Percentiles rank a stretch among this genome's conserved stretches.
Conservation (phyloP, 2,888 invertebrate genomes). For the Ectobius pallidus region DNA sequence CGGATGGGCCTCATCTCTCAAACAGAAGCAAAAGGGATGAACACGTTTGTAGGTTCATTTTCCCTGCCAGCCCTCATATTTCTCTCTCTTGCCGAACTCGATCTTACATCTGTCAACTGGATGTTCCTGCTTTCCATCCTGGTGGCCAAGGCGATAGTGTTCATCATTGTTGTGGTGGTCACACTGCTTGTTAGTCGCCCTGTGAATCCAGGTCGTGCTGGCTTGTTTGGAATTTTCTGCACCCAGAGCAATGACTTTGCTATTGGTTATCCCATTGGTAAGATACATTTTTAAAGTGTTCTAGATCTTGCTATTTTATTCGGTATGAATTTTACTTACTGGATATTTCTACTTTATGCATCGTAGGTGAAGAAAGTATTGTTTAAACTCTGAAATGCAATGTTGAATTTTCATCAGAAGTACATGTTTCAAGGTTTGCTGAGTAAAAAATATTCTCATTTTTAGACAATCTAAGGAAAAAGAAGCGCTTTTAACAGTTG, state of each 20-base stretch:
- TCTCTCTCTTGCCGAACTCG: slow-evolving; percentile 82
- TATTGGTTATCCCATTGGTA: slow-evolving; percentile 93
- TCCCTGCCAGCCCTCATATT: slow-evolving; percentile 92
- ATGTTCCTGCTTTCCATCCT: slow-evolving; percentile 84
- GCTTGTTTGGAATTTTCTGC: slow-evolving; percentile 91
- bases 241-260: slow-evolving; percentile 99
- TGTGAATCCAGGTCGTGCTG: slow-evolving; percentile 81
- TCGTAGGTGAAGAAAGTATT: no score
- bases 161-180: slow-evolving; percentile 77
- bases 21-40: slow-evolving; percentile 86
- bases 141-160: slow-evolving; percentile 84
- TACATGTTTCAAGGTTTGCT: no score
- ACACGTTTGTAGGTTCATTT: slow-evolving; percentile 92
- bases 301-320: no score
- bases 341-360: no score
- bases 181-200: slow-evolving; percentile 81
- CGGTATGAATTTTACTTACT: no score
- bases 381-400: no score
- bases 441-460: no score
- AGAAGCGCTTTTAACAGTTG: no score
- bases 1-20: slow-evolving; percentile 80
- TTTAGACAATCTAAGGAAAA: no score
- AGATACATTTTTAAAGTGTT: slow-evolving; percentile 49
- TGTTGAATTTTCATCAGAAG: no score
- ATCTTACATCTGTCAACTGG: slow-evolving; percentile 89